Conservation (phyloP, 2,113 vertebrate genomes). For the Onychorhynchus coronatus region DNA sequence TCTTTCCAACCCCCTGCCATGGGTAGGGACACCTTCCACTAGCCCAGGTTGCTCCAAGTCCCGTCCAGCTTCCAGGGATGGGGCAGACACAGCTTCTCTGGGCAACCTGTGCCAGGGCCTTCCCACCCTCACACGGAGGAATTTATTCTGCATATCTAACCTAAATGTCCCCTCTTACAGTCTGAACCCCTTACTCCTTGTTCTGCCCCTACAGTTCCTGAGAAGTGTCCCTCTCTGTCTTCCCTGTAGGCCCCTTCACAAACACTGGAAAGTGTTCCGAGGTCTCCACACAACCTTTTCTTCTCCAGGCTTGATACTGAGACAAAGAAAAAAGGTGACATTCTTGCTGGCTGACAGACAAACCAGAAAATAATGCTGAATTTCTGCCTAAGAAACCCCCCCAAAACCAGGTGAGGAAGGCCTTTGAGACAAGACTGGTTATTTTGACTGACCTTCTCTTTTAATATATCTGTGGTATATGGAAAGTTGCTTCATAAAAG, state of each 20-base stretch:
- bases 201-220: neutral
- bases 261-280: neutral
- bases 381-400: neutral
- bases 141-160: neutral
- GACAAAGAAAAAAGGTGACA: neutral
- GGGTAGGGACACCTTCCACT: neutral
- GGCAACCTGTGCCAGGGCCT: neutral
- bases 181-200: neutral
- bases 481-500: neutral
- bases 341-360: neutral
- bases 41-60: neutral
- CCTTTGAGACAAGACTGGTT: neutral
- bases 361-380: neutral
- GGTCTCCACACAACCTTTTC: neutral
- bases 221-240: neutral
- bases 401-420: neutral
- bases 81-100: neutral
- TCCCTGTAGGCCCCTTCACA: neutral
- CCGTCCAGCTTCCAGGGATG: rapidly evolving
- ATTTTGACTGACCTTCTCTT: neutral
- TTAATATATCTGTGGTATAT: neutral
- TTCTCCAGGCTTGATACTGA: neutral
- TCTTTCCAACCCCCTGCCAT: rapidly evolving
- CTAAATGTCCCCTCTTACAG: neutral
- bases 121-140: rapidly evolving